A percentile compares a stretch with the other conserved stretches of the same genome.
Evolutionary conservation across 2,797 vertebrate species (phyloP).

Genomic region (Ptychobarbus kaznakovi): DNA sequence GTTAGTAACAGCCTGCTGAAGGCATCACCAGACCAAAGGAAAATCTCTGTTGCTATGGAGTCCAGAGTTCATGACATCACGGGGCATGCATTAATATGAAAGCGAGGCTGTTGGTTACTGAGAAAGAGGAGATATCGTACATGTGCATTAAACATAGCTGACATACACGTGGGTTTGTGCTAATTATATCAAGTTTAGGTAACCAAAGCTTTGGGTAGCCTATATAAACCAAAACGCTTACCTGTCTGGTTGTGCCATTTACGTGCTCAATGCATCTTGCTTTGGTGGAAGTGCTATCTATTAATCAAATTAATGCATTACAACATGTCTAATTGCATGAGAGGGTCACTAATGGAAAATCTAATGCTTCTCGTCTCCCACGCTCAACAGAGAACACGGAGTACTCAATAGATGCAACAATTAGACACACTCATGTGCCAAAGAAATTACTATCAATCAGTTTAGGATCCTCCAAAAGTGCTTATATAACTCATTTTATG

Average conservation of each 20-base stretch:
- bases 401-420: constrained; percentile 15
- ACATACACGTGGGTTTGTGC: background rate
- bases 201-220: too few relatives aligned
- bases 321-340: constrained; percentile 42
- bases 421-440: constrained; percentile 1
- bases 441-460: constrained; percentile 13
- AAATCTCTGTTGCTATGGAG: constrained; percentile 81
- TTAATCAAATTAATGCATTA: constrained; percentile 51
- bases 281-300: constrained; percentile 46
- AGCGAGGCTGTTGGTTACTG: constrained; percentile 61
- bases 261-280: background rate
- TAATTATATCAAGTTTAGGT: background rate
- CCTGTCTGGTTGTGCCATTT: background rate
- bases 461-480: background rate
- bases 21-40: constrained; percentile 62
- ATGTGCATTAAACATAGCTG: background rate
- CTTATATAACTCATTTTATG: background rate
- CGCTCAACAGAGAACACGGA: constrained; percentile 18
- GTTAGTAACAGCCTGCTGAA: constrained; percentile 75
- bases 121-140: constrained; percentile 47
- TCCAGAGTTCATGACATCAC: constrained; percentile 77
- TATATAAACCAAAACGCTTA: background rate
- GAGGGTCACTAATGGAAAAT: constrained; percentile 50
- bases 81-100: constrained; percentile 63
- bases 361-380: constrained; percentile 31